Conservation (phyloP, 1,140 invertebrate genomes). For the Andricus grossulariae region DNA sequence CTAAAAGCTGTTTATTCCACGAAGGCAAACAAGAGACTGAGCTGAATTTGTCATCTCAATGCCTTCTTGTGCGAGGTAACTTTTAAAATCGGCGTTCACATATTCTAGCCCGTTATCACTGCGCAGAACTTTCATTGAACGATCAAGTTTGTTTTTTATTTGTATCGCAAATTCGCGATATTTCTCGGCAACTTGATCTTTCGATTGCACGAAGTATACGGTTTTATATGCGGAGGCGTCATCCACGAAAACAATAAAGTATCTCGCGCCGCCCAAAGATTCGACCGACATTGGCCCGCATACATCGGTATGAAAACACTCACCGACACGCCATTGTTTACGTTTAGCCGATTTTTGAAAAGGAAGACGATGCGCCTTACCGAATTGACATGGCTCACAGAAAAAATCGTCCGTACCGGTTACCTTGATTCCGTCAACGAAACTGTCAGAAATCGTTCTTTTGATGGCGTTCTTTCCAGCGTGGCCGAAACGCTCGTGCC, state of each 20-base stretch:
- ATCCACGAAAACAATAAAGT: conserved; percentile 40
- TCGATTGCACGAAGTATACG: conserved; percentile 42
- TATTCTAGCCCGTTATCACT: conserved; percentile 49
- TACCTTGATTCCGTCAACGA: too few species aligned
- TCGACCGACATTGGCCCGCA: conserved; percentile 39
- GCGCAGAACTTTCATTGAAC: conserved; percentile 37
- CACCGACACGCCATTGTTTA: too few species aligned
- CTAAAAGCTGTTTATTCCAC: too few species aligned
- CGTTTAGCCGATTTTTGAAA: too few species aligned
- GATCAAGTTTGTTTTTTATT: conserved; percentile 45
- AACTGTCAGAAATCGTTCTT: too few species aligned
- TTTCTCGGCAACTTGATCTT: conserved; percentile 42
- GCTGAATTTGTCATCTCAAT: conserved; percentile 37
- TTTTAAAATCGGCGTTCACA: conserved; percentile 31
- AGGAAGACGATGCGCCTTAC: too few species aligned
- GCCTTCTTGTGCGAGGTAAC: conserved; percentile 44
- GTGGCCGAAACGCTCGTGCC: too few species aligned
- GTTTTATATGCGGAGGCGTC: conserved; percentile 28
- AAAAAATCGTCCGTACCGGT: too few species aligned
- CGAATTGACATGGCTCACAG: too few species aligned
- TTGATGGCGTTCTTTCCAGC: too few species aligned
- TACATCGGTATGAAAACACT: too few species aligned
- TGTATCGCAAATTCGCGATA: conserved; percentile 44
- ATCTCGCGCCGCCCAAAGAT: conserved; percentile 35
- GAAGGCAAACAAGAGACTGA: too few species aligned